Conservation (phyloP, 2,888 invertebrate genomes). For the Sycophila texana region DNA sequence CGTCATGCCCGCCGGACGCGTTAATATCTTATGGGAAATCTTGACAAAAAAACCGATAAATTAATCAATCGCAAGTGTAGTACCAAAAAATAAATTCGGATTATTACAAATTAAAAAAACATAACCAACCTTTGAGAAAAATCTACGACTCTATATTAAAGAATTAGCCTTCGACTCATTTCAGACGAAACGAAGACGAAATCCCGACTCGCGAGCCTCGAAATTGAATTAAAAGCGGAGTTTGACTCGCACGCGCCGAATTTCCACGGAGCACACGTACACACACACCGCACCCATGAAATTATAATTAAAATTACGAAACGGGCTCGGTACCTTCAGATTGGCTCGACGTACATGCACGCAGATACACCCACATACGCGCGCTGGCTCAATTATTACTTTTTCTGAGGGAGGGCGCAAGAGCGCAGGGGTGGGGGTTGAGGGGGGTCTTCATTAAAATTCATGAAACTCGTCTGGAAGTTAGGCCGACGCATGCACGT, state of each 20-base stretch:
- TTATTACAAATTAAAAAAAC: too few species aligned
- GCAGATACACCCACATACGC: background rate
- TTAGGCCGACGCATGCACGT: conserved; percentile 47
- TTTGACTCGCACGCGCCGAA: conserved; percentile 14
- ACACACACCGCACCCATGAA: conserved; percentile 47
- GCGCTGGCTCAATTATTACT: conserved; percentile 54
- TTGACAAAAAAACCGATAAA: background rate
- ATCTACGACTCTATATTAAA: conserved; percentile 10
- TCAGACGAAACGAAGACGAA: conserved; percentile 23
- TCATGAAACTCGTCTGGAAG: conserved; percentile 61
- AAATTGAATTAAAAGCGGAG: conserved; percentile 29
- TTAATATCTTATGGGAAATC: background rate
- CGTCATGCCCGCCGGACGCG: background rate
- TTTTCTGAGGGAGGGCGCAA: conserved; percentile 39
- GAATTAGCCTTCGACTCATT: conserved; percentile 28
- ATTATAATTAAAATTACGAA: conserved; percentile 57
- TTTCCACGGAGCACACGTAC: conserved; percentile 35
- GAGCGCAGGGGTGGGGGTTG: background rate
- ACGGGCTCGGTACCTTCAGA: conserved; percentile 45
- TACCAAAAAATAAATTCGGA: too few species aligned
- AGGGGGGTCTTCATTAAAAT: conserved; percentile 61
- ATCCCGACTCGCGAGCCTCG: background rate
- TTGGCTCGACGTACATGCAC: conserved; percentile 24
- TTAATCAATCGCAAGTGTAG: conserved; percentile 1
- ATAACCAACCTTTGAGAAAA: background rate